phyloP scores from a whole-genome alignment of 2,888 invertebrate genomes.

The Drosophila atroscutellata region DNA sequence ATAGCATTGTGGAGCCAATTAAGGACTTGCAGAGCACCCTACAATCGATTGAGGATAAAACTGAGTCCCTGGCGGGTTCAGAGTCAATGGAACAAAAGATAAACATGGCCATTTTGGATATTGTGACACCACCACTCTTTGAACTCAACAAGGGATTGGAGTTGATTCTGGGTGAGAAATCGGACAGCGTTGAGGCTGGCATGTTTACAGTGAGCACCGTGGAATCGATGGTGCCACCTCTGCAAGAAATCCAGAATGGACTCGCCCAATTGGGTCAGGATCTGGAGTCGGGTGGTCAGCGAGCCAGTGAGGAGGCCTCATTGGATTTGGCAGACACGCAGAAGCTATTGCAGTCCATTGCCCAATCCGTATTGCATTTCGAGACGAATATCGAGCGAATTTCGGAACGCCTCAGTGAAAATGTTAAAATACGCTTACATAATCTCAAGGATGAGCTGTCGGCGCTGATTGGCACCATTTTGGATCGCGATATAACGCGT shows the following conservation, averaged over 20 bases:
- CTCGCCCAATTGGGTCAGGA: conserved; percentile 85
- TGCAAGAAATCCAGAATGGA: conserved; percentile 87
- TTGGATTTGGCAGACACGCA: conserved; percentile 84
- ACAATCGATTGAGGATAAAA: conserved; percentile 78
- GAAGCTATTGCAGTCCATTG: conserved; percentile 84
- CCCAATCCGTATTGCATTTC: conserved; percentile 84
- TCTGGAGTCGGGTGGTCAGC: conserved; percentile 82
- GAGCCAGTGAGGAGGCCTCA: conserved; percentile 77
- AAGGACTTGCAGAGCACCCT: conserved; percentile 78
- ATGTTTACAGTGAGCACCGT: conserved; percentile 85
- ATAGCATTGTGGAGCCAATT: conserved; percentile 82
- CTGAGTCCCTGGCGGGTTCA: conserved; percentile 67
- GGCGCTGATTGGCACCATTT: conserved; percentile 86
- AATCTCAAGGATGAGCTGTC: conserved; percentile 86
- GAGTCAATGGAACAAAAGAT: conserved; percentile 84
- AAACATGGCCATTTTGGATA: conserved; percentile 88
- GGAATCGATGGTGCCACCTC: conserved; percentile 86
- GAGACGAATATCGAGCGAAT: conserved; percentile 84
- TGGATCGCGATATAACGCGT: conserved; percentile 85
- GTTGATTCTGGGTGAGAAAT: conserved; percentile 83
- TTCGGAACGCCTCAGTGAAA: conserved; percentile 69
- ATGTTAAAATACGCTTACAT: conserved; percentile 80
- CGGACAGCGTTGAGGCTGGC: conserved; percentile 77
- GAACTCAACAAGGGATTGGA: conserved; percentile 88
- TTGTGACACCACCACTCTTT: conserved; percentile 88